Percentiles rank a stretch among this genome's conserved stretches.
These are phyloP conservation scores for Amorpha juglandis DNA, from an alignment of 2,888 invertebrate species.

Conservation along the genomic window DNA sequence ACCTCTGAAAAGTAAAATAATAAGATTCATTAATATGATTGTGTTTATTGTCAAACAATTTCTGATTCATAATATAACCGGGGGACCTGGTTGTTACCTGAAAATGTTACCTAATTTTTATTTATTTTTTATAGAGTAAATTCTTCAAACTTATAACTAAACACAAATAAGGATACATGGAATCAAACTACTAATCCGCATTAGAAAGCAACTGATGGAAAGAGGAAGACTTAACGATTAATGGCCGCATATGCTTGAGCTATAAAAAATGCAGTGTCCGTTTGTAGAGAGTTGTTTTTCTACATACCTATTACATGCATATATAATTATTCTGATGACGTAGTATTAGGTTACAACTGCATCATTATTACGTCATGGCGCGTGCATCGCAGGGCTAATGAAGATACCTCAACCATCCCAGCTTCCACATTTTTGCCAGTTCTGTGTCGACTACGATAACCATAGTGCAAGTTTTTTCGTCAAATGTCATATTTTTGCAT, in stretches of 20 bases:
- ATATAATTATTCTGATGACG: constrained; percentile 39
- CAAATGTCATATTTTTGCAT: no score
- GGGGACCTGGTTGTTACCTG: no score
- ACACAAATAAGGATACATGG: not conserved
- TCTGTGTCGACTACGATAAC: not conserved
- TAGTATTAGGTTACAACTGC: constrained; percentile 39
- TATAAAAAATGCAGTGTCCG: constrained; percentile 21
- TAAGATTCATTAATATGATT: no score
- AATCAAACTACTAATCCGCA: not conserved
- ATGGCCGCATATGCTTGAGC: not conserved
- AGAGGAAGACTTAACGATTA: constrained; percentile 14
- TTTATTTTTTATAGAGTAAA: not conserved
- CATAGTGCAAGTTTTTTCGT: no score
- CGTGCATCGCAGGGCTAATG: constrained; percentile 35
- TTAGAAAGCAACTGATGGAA: constrained; percentile 4
- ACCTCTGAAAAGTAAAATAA: no score
- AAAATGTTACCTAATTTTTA: no score
- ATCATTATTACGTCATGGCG: constrained; percentile 39
- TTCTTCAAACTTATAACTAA: not conserved
- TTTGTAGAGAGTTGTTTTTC: constrained; percentile 23
- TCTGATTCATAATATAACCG: no score
- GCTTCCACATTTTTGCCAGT: not conserved
- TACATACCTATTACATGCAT: constrained; percentile 29
- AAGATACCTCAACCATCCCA: not conserved
- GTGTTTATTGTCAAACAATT: no score